phyloP scores from a whole-genome alignment of 2,888 invertebrate species.

The Harpalus rufipes region DNA sequence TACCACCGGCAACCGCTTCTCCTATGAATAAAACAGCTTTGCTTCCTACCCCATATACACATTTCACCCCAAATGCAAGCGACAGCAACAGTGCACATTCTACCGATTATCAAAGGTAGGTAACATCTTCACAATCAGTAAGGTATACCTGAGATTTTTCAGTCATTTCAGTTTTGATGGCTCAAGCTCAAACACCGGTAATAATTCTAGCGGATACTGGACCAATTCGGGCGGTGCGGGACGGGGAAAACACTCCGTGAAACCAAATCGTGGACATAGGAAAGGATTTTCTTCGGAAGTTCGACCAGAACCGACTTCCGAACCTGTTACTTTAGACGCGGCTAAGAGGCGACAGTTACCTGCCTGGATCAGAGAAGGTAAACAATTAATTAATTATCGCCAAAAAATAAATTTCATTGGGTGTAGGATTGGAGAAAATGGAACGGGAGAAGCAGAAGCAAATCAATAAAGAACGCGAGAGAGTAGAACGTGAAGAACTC shows the following conservation, averaged over 20 bases:
- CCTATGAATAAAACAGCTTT: slow-evolving; percentile 70
- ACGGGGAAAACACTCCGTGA: slow-evolving; percentile 59
- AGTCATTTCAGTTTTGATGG: slow-evolving; percentile 53
- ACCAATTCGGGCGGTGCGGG: slow-evolving; percentile 45
- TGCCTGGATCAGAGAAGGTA: slow-evolving; percentile 97
- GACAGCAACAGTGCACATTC: slow-evolving; percentile 72
- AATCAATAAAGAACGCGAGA: slow-evolving; percentile 87
- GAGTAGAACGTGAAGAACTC: slow-evolving; percentile 82
- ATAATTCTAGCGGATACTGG: slow-evolving; percentile 60
- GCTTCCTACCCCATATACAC: slow-evolving; percentile 73
- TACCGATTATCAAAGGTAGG: slow-evolving; percentile 70
- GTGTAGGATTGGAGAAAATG: slow-evolving; percentile 94
- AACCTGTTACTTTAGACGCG: slow-evolving; percentile 83
- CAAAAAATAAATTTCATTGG: neutral
- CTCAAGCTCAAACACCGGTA: slow-evolving; percentile 2
- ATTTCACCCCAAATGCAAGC: slow-evolving; percentile 70
- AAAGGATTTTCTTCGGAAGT: slow-evolving; percentile 65
- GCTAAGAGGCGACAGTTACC: slow-evolving; percentile 93
- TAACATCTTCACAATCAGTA: neutral
- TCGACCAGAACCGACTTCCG: slow-evolving; percentile 68
- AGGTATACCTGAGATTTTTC: too few relatives aligned
- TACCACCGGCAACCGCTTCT: slow-evolving; percentile 74
- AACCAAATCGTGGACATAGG: slow-evolving; percentile 35
- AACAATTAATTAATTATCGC: slow-evolving; percentile 71
- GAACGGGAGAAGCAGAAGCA: slow-evolving; percentile 95